Base-by-base conservation (phyloP, 2,888 invertebrate genomes). In the Timema cristinae region DNA sequence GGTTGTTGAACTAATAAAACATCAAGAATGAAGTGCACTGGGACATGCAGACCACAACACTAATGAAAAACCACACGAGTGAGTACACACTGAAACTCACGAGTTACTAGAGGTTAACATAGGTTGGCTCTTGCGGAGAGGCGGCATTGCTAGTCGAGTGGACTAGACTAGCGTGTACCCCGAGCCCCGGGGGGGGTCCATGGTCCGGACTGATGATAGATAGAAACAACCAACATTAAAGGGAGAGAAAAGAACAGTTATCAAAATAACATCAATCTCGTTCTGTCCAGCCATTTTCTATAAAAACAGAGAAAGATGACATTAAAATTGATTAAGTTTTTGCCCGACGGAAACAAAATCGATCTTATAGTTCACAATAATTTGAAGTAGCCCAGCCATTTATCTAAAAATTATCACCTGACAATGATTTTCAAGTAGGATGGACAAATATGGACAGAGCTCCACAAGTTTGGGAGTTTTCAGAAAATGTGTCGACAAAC, bases 71-170 rank as follows among this genome's bases (percentile, higher is more conserved):
- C 32, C 32, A 32, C 32, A 32, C 32, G 32, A 32, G 32, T 32
- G 32, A 32, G 32, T 32, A 32, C 32, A 32, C 32, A 32, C 32
- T 32, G 32, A 63, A 63, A 63, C 75, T 73, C 75, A 75, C 72
- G 72, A 84, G 83, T 84, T 87, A 89, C 91, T 92, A 92, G 88
- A 94, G 93, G 90, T 94, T 94, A 85, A 94, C 95, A 87, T 95
- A 95, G 80, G 95, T 94, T 79, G 94, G 94, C 86, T 94, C 93
- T 86, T 93, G 94, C 80, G 84, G 83, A 79, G 84, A 84, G 79
- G 84, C 83, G 80, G 83, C 81, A 80, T 82, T 82, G 78, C 81
- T 80, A 77, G 81, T 79, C 75, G 91, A 90, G 70, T 76, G 76
- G 71, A 75, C 75, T 56, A 75, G 73, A 71, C 73, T 74, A 73